A percentile compares a stretch with the other conserved stretches of the same genome.
These are phyloP conservation scores for Tor tambroides DNA, from an alignment of 2,113 vertebrate genomes.

Conservation along the genomic window DNA sequence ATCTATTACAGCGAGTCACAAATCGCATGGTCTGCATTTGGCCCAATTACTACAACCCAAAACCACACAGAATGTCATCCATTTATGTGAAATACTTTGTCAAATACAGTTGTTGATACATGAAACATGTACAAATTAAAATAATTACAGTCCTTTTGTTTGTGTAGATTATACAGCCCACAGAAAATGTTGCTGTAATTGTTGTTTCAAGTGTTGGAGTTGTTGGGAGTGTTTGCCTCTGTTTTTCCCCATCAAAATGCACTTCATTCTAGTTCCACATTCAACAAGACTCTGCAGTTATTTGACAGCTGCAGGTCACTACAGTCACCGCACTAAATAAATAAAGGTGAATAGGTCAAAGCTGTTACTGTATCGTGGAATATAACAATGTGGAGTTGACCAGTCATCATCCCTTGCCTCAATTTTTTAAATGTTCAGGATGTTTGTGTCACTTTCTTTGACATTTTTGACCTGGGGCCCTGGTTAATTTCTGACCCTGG, in stretches of 20 bases:
- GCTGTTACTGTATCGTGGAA: not conserved
- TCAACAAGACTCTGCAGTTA: not conserved
- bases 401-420: not conserved
- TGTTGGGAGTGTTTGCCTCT: not conserved
- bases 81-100: not conserved
- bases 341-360: not conserved
- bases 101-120: not conserved
- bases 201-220: not conserved
- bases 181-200: not conserved
- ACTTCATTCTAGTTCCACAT: not conserved
- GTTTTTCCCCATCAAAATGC: not conserved
- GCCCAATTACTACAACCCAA: not conserved
- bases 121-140: not conserved
- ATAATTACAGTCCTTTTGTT: slow-evolving; percentile 4
- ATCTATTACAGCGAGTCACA: not conserved
- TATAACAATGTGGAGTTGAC: not conserved
- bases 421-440: not conserved
- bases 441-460: not conserved
- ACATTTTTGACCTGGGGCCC: not conserved
- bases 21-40: not conserved
- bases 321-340: not conserved
- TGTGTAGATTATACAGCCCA: not conserved
- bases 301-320: not conserved
- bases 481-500: not conserved
- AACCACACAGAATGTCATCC: not conserved